Evolutionary conservation across 1,140 invertebrate genomes (phyloP).

Genomic region (Hermatobates lingyangjiaoensis): DNA sequence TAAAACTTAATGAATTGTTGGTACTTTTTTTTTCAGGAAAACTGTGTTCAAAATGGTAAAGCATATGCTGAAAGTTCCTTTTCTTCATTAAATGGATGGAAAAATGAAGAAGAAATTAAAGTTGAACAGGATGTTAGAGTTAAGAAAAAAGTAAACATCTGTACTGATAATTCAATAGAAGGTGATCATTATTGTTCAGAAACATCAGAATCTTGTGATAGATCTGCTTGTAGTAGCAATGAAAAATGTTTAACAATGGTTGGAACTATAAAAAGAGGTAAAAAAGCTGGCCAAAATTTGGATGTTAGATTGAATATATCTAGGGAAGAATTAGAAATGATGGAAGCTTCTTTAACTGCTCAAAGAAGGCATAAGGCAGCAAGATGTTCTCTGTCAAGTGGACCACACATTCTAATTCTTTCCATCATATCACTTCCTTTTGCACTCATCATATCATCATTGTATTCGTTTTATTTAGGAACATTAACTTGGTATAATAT

Average conservation of each 20-base stretch:
- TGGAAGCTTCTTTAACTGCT: conserved; percentile 38
- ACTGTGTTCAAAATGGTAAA: conserved; percentile 4
- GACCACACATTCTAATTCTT: conserved; percentile 44
- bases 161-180: conserved; percentile 25
- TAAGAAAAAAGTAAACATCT: conserved; percentile 36
- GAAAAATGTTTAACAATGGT: conserved; percentile 35
- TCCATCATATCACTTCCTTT: conserved; percentile 43
- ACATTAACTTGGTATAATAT: conserved; percentile 60
- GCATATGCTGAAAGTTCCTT: conserved; percentile 6
- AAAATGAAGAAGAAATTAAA: background rate
- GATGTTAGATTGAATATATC: conserved; percentile 52
- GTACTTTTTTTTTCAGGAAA: conserved; percentile 1
- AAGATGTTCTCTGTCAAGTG: conserved; percentile 33
- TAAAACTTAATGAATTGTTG: too few species aligned
- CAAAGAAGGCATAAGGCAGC: conserved; percentile 22
- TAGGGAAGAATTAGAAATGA: conserved; percentile 42
- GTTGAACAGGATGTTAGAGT: conserved; percentile 11
- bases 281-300: conserved; percentile 48
- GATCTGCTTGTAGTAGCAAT: conserved; percentile 15
- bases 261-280: conserved; percentile 49
- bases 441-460: conserved; percentile 36
- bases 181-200: conserved; percentile 16
- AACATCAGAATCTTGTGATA: conserved; percentile 18
- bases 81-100: conserved; percentile 1
- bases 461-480: conserved; percentile 54